Percentiles rank a stretch among this genome's conserved stretches.
Evolutionary conservation across 1,140 invertebrate genomes (phyloP).

Genomic region (Campoletis sonorensis): DNA sequence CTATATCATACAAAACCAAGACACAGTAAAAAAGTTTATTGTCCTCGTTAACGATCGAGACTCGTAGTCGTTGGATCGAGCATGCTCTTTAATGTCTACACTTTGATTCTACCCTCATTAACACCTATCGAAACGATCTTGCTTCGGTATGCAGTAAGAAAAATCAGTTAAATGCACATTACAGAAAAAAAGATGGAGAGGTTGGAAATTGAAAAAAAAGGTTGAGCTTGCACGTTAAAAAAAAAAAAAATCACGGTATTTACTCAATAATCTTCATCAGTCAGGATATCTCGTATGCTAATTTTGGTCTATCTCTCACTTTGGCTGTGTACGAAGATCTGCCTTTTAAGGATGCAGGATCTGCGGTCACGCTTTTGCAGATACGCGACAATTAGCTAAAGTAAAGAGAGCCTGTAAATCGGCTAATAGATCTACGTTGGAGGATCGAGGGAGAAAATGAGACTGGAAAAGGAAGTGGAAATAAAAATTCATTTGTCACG

Average conservation of each 20-base stretch:
- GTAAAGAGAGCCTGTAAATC: conserved; percentile 3
- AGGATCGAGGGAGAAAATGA: neutral
- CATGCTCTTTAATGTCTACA: conserved; percentile 40
- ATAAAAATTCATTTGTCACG: neutral
- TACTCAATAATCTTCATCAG: neutral
- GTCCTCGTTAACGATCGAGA: conserved; percentile 19
- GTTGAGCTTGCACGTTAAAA: neutral
- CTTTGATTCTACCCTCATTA: conserved; percentile 44
- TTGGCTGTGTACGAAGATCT: neutral
- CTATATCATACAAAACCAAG: neutral
- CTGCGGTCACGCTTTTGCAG: conserved; percentile 9
- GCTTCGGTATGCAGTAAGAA: neutral
- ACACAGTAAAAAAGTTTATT: conserved; percentile 12
- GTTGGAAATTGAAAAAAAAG: neutral
- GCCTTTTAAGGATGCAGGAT: neutral
- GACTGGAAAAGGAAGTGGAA: neutral
- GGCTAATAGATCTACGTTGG: neutral
- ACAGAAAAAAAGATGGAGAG: neutral
- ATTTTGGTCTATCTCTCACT: neutral
- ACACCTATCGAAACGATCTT: conserved; percentile 47
- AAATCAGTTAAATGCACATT: neutral
- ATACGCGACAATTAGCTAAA: conserved; percentile 8
- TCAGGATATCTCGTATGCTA: conserved; percentile 1
- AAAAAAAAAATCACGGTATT: neutral
- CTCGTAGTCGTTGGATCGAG: neutral